These are phyloP conservation scores for Baryphthengus martii DNA, from an alignment of 2,113 vertebrate genomes.

Conservation along the genomic window DNA sequence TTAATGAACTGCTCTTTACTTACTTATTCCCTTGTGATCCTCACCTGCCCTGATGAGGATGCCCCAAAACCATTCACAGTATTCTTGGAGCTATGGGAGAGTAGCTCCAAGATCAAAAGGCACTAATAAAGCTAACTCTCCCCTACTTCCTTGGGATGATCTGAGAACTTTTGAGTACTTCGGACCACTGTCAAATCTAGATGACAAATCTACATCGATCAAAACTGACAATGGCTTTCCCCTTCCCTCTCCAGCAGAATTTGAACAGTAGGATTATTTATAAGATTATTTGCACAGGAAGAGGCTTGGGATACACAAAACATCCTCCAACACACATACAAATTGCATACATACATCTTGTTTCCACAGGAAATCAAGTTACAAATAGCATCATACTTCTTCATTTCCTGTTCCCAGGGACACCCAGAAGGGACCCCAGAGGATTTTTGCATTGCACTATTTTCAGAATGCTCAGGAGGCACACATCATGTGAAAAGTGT, in stretches of 20 bases:
- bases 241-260: not conserved
- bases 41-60: no score
- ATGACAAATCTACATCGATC: not conserved
- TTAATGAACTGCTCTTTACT: not conserved
- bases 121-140: not conserved
- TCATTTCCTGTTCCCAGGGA: not conserved
- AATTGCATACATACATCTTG: not conserved
- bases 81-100: not conserved
- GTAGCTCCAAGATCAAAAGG: not conserved
- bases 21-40: not conserved
- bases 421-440: not conserved
- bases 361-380: not conserved
- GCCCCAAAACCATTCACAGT: not conserved
- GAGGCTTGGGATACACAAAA: not conserved
- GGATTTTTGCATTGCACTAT: not conserved
- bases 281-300: not conserved
- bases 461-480: not conserved
- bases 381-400: not conserved
- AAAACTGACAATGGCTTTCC: not conserved
- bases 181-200: not conserved
- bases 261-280: not conserved
- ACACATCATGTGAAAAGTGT: not conserved
- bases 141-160: not conserved
- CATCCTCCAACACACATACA: not conserved
- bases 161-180: no score